A percentile compares a stretch with the other conserved stretches of the same genome.
Evolutionary conservation across 1,140 invertebrate species (phyloP).

Genomic region (Lasioglossum albipes): DNA sequence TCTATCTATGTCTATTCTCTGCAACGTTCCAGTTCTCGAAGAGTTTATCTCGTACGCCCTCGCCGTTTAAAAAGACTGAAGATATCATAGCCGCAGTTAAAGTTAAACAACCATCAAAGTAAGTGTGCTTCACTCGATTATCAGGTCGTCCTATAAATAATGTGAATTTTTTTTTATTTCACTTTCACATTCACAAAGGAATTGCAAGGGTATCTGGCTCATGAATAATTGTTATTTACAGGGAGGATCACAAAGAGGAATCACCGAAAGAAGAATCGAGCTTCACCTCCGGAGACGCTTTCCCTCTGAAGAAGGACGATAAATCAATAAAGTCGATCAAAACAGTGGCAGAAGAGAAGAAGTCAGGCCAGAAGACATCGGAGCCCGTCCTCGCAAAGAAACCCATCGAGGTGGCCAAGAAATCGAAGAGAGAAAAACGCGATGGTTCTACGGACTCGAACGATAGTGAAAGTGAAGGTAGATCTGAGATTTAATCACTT

Average conservation of each 20-base stretch:
- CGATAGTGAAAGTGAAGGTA: conserved; percentile 77
- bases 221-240: conserved; percentile 47
- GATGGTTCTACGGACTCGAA: conserved; percentile 79
- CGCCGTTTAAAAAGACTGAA: conserved; percentile 88
- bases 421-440: conserved; percentile 76
- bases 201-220: neutral
- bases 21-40: conserved; percentile 81
- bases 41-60: conserved; percentile 89
- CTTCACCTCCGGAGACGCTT: conserved; percentile 66
- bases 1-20: neutral
- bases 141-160: neutral
- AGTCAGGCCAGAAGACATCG: conserved; percentile 65
- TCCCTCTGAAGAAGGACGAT: conserved; percentile 77
- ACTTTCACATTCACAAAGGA: too few species aligned
- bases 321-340: conserved; percentile 68
- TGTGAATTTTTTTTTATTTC: too few species aligned
- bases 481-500: conserved; percentile 15
- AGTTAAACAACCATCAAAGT: conserved; percentile 73
- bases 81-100: conserved; percentile 82
- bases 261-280: conserved; percentile 71
- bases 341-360: conserved; percentile 70
- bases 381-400: conserved; percentile 70
- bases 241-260: conserved; percentile 71
- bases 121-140: conserved; percentile 25
- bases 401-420: conserved; percentile 74